Percentiles rank a stretch among this genome's conserved stretches.
Conservation (phyloP, 2,888 invertebrate species). For the Agrotis clavis region DNA sequence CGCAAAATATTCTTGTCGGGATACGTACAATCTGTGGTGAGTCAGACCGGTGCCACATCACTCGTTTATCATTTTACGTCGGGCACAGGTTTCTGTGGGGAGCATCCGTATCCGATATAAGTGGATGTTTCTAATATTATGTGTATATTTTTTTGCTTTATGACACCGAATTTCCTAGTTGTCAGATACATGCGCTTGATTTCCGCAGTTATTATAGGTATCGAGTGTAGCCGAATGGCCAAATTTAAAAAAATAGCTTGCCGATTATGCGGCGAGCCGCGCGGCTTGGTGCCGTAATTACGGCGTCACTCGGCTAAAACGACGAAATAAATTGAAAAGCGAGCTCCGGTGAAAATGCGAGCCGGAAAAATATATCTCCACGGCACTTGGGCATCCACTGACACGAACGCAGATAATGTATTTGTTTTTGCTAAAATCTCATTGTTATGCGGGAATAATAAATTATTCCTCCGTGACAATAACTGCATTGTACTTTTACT, state of each 20-base stretch:
- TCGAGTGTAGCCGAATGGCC: conserved; percentile 60
- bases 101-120: conserved; percentile 43
- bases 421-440: conserved; percentile 85
- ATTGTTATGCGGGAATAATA: conserved; percentile 83
- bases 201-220: conserved; percentile 59
- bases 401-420: conserved; percentile 85
- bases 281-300: conserved; percentile 82
- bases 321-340: conserved; percentile 89
- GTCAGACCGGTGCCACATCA: conserved; percentile 50
- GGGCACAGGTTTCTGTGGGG: conserved; percentile 45
- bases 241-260: conserved; percentile 77
- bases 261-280: conserved; percentile 81
- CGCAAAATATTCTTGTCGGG: conserved; percentile 53
- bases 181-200: conserved; percentile 67
- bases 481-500: conserved; percentile 76
- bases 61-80: conserved; percentile 59
- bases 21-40: conserved; percentile 51
- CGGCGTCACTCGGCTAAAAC: conserved; percentile 87
- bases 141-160: conserved; percentile 53
- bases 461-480: conserved; percentile 78
- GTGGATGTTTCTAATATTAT: conserved; percentile 55
- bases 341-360: conserved; percentile 84
- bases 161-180: conserved; percentile 66
- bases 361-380: conserved; percentile 84
- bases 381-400: conserved; percentile 82